Conservation (phyloP, 2,888 invertebrate species). For the Tridacna gigas region DNA sequence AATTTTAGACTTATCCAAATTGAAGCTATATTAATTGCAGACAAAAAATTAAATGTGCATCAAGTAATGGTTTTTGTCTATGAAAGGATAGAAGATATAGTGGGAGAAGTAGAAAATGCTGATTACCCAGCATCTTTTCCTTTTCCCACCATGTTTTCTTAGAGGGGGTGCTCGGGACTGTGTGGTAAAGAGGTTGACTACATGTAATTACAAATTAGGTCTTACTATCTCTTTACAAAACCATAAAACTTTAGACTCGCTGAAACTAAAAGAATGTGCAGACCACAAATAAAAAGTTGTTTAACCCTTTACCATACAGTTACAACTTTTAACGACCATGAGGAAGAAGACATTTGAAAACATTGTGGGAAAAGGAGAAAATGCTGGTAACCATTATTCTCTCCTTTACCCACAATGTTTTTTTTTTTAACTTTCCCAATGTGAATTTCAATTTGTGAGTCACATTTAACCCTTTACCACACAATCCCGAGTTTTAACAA, state of each 20-base stretch:
- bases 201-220: too few species aligned
- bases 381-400: background rate
- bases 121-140: too few species aligned
- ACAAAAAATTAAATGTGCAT: too few species aligned
- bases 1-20: background rate
- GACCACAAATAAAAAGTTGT: background rate
- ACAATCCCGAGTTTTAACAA: too few species aligned
- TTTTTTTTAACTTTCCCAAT: background rate
- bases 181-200: too few species aligned
- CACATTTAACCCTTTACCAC: too few species aligned
- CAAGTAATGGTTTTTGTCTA: too few species aligned
- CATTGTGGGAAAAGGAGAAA: background rate
- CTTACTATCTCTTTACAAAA: too few species aligned
- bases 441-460: background rate
- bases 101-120: too few species aligned
- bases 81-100: too few species aligned
- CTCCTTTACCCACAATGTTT: background rate
- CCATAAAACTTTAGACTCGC: too few species aligned
- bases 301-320: background rate
- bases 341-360: background rate
- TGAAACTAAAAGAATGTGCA: constrained; percentile 18
- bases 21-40: too few species aligned
- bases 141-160: background rate
- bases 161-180: background rate
- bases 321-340: background rate